Evolutionary conservation across 1,140 invertebrate species (phyloP).

Genomic region (Drosophila grimshawi): DNA sequence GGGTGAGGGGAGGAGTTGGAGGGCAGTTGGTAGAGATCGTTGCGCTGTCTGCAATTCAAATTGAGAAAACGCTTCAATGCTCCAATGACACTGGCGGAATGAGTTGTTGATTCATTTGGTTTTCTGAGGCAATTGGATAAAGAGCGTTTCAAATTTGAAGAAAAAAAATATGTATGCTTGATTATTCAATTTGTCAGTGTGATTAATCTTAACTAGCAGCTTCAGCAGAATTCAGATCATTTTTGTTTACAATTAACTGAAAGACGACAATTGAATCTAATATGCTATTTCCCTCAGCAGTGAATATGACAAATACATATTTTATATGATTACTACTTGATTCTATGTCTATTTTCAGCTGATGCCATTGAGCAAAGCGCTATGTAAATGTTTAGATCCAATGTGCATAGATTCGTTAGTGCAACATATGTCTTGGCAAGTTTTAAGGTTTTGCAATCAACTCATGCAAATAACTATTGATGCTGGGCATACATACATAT

Average conservation of each 20-base stretch:
- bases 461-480: slow-evolving; percentile 72
- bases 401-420: slow-evolving; percentile 64
- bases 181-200: too few relatives aligned
- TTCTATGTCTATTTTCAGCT: slow-evolving; percentile 1
- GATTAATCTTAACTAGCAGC: too few relatives aligned
- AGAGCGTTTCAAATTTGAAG: neutral
- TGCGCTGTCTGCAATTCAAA: slow-evolving; percentile 29
- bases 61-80: slow-evolving; percentile 6
- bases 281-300: too few relatives aligned
- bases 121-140: neutral
- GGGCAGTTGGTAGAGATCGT: neutral
- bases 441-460: slow-evolving; percentile 73
- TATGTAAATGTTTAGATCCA: slow-evolving; percentile 54
- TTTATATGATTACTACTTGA: neutral
- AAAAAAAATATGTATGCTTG: too few relatives aligned
- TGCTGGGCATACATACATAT: slow-evolving; percentile 9
- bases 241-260: too few relatives aligned
- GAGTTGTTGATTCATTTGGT: neutral
- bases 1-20: neutral
- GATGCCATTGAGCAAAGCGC: slow-evolving; percentile 11
- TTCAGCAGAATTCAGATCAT: too few relatives aligned
- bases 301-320: too few relatives aligned
- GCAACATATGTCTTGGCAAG: slow-evolving; percentile 51
- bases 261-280: too few relatives aligned
- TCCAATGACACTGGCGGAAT: slow-evolving; percentile 23